Base-by-base conservation (phyloP, 2,888 invertebrate species). In the Crematogaster levior region DNA sequence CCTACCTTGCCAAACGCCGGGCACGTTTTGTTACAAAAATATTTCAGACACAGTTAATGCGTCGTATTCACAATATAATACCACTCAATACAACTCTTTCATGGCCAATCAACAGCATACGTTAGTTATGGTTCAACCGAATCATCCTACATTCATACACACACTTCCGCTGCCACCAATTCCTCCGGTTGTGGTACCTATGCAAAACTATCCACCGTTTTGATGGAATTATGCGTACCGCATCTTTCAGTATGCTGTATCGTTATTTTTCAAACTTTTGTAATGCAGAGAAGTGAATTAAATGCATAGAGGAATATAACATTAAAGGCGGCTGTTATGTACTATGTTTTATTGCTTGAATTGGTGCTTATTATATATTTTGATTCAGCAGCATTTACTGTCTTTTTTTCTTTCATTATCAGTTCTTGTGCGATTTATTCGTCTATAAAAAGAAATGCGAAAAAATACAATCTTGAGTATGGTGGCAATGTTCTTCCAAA, bases 281-380 rank as follows among this genome's bases (percentile, higher is more conserved):
- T 86, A 91, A 46, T 81, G 10, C 21, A 53, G 21, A 77, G 12
- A 56, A 70, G 12, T 61, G 24, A 75, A 77, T 68, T 68, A 30
- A 68, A 75, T 88, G 66, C 88, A 86, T 65, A 89, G 85, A 89
- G 40, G 90, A 91, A 91, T 92, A 61, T 10, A 91, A 92, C 91
- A 92, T 73, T 91, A 90, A 90, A 87, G 81, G 85, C 84, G 87
- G 58, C 66, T 91, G 74, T 88, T 90, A 73, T 81, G 88, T 70
- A 90, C 84, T 85, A 91, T 86, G 46, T 89, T 92, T 89, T 91
- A 89, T 73, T 91, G 88, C 86, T 92, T 91, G 81, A 92, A 92
- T 87, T 89, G 92, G 90, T 93, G 92, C 91, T 89, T 93, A 88
- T 88, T 92, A 88, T 90, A 79, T 43, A 70, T 56, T 56, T 79